Conservation (phyloP, 2,797 vertebrate species). For the Hydrophis major region DNA sequence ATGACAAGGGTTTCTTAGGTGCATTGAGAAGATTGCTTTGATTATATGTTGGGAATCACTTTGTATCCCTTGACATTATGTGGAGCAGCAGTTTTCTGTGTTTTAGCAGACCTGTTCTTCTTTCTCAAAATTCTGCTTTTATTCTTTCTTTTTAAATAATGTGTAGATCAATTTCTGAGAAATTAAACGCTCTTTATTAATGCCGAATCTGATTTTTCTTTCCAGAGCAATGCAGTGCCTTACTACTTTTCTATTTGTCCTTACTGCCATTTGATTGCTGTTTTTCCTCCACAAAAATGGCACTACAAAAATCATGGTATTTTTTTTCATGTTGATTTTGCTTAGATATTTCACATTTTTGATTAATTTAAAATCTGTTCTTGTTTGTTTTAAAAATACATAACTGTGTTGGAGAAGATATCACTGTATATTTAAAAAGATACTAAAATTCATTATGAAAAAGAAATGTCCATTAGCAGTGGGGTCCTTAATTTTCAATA, state of each 20-base stretch:
- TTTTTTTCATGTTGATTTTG: neutral
- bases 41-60: constrained; percentile 49
- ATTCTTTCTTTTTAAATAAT: constrained; percentile 71
- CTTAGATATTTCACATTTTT: neutral
- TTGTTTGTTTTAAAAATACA: neutral
- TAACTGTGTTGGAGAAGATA: neutral
- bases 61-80: constrained; percentile 60
- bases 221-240: constrained; percentile 17
- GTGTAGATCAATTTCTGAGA: constrained; percentile 69
- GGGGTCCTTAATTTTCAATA: neutral
- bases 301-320: neutral
- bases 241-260: neutral
- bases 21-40: neutral
- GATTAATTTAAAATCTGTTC: neutral
- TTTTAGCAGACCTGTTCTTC: constrained; percentile 79
- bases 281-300: neutral
- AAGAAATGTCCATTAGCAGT: neutral
- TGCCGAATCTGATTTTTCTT: constrained; percentile 57
- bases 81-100: constrained; percentile 76
- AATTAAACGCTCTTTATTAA: constrained; percentile 79
- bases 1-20: neutral
- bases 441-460: neutral
- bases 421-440: neutral
- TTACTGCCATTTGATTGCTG: neutral
- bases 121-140: constrained; percentile 64